Conservation (phyloP, 2,888 invertebrate genomes). For the Eilema griseolum region DNA sequence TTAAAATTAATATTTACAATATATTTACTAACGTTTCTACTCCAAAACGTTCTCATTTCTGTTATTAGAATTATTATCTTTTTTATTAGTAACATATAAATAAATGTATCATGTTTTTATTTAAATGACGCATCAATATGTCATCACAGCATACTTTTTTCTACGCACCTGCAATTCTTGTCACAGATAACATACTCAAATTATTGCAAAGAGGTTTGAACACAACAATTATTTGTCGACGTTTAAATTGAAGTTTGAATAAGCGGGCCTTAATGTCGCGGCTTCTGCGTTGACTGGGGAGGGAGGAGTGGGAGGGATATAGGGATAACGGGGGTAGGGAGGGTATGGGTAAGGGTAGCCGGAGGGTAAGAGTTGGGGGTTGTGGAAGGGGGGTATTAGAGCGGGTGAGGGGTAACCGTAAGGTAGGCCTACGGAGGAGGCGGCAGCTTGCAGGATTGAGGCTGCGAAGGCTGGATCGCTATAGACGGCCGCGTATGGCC, state of each 20-base stretch:
- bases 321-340: slow-evolving; percentile 82
- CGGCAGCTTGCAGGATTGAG: slow-evolving; percentile 95
- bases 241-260: slow-evolving; percentile 81
- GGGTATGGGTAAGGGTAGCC: slow-evolving; percentile 88
- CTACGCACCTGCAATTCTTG: neutral
- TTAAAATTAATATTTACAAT: slow-evolving; percentile 44
- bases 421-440: slow-evolving; percentile 90
- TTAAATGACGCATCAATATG: neutral
- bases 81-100: neutral
- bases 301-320: slow-evolving; percentile 85
- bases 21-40: slow-evolving; percentile 25
- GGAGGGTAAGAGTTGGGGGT: slow-evolving; percentile 87
- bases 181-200: slow-evolving; percentile 8
- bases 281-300: slow-evolving; percentile 78
- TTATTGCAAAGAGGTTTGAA: slow-evolving; percentile 9
- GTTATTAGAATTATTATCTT: neutral
- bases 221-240: slow-evolving; percentile 75
- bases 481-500: slow-evolving; percentile 98
- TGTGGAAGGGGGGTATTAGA: slow-evolving; percentile 85
- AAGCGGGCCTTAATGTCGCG: slow-evolving; percentile 80
- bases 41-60: slow-evolving; percentile 30
- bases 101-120: neutral
- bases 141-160: slow-evolving; percentile 8
- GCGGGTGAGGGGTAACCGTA: slow-evolving; percentile 88
- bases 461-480: slow-evolving; percentile 98